These are phyloP conservation scores for Campoletis sonorensis DNA, from an alignment of 1,140 invertebrate species.

Conservation along the genomic window DNA sequence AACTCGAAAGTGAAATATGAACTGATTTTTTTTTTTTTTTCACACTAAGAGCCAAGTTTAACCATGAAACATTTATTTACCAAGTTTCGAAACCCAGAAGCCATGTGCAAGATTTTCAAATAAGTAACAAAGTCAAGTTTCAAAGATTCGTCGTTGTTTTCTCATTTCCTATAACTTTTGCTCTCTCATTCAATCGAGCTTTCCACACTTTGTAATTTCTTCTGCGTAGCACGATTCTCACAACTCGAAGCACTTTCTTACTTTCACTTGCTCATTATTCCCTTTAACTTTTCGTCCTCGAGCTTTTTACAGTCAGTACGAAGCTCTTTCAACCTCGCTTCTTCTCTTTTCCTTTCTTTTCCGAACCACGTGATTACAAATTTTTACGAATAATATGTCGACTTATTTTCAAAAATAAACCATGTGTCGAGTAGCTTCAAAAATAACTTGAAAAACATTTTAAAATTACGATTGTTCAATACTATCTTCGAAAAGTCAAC, in stretches of 20 bases:
- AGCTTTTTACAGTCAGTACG: background rate
- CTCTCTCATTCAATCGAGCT: background rate
- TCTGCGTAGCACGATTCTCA: background rate
- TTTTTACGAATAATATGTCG: too few relatives aligned
- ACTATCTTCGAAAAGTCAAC: background rate
- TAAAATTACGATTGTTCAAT: background rate
- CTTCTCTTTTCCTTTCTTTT: background rate
- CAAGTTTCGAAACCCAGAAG: background rate
- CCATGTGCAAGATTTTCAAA: background rate
- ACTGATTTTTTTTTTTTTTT: background rate
- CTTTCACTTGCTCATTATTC: constrained; percentile 25
- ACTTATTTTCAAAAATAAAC: background rate
- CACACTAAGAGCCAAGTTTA: background rate
- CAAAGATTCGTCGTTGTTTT: background rate
- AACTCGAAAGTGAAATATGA: background rate
- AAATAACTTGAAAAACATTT: background rate
- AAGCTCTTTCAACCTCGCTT: background rate
- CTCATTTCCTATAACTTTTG: background rate
- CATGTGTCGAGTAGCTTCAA: background rate
- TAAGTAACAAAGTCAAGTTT: background rate
- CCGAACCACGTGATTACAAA: background rate
- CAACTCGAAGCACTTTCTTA: background rate
- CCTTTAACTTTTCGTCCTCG: background rate
- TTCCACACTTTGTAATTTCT: background rate
- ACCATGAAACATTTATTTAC: background rate